These are phyloP conservation scores for Opisthocomus hoazin DNA, from an alignment of 2,113 vertebrate genomes.

Conservation along the genomic window DNA sequence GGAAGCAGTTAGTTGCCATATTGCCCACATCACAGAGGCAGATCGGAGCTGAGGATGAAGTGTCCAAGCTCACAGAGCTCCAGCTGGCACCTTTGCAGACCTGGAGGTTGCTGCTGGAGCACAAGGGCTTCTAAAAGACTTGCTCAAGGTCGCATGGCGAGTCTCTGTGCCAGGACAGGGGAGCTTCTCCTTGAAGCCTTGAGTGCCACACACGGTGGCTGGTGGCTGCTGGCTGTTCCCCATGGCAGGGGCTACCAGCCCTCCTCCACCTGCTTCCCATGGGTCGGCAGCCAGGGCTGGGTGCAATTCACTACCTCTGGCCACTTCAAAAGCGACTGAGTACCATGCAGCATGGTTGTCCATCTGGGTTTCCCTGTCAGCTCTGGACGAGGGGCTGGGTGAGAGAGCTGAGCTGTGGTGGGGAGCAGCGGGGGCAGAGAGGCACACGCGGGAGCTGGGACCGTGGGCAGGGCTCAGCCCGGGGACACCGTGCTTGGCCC, in stretches of 20 bases:
- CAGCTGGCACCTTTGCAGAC: background rate
- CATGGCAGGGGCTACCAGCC: background rate
- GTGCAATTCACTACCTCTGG: background rate
- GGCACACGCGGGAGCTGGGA: background rate
- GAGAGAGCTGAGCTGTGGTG: background rate
- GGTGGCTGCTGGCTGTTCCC: background rate
- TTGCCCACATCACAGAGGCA: background rate
- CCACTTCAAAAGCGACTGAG: background rate
- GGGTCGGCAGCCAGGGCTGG: background rate
- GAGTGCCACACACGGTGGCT: background rate
- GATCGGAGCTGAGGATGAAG: background rate
- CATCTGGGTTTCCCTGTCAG: background rate
- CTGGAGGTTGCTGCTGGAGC: background rate
- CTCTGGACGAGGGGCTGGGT: background rate
- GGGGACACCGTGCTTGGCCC: rapidly evolving
- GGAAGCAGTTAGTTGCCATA: background rate
- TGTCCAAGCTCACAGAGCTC: background rate
- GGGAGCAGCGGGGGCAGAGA: rapidly evolving
- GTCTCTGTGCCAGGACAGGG: background rate
- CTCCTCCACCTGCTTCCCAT: background rate
- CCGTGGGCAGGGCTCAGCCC: rapidly evolving
- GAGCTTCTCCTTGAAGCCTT: background rate
- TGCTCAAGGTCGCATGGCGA: background rate
- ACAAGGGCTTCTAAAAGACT: background rate
- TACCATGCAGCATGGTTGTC: rapidly evolving